phyloP scores from a whole-genome alignment of 1,140 invertebrate genomes.

The Notospermus geniculatus region DNA sequence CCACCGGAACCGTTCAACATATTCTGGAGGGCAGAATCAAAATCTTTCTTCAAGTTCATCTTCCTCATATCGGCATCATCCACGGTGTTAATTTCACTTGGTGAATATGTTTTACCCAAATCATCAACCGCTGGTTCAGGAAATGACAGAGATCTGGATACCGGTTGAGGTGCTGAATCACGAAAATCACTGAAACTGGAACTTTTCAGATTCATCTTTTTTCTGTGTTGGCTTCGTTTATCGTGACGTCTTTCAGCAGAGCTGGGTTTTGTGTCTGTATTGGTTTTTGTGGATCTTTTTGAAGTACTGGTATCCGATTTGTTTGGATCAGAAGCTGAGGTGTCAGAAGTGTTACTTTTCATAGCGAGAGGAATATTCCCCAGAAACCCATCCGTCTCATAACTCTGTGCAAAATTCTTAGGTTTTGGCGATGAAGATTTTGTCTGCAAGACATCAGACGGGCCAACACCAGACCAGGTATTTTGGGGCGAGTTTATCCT shows the following conservation, averaged over 20 bases:
- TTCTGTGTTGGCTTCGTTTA: conserved; percentile 16
- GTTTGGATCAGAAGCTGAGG: not conserved
- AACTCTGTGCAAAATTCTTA: conserved; percentile 2
- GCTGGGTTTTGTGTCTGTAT: not conserved
- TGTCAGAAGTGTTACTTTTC: not conserved
- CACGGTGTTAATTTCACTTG: conserved; percentile 22
- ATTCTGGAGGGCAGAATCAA: conserved; percentile 38
- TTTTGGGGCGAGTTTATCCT: not conserved
- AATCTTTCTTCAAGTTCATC: conserved; percentile 40
- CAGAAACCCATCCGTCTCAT: not conserved
- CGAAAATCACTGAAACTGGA: too few species aligned
- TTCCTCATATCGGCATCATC: conserved; percentile 42
- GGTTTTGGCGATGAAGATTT: not conserved
- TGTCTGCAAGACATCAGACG: not conserved
- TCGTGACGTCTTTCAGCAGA: conserved; percentile 37
- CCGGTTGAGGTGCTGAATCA: too few species aligned
- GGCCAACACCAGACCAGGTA: not conserved
- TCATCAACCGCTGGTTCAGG: too few species aligned
- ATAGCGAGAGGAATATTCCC: not conserved
- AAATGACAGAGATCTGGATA: too few species aligned
- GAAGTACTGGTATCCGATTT: not conserved
- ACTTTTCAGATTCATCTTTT: too few species aligned
- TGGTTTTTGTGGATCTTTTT: not conserved
- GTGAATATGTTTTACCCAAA: too few species aligned
- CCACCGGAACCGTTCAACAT: conserved; percentile 28